phyloP scores from a whole-genome alignment of 2,113 vertebrate species.

The Forbesichthys agassizii region DNA sequence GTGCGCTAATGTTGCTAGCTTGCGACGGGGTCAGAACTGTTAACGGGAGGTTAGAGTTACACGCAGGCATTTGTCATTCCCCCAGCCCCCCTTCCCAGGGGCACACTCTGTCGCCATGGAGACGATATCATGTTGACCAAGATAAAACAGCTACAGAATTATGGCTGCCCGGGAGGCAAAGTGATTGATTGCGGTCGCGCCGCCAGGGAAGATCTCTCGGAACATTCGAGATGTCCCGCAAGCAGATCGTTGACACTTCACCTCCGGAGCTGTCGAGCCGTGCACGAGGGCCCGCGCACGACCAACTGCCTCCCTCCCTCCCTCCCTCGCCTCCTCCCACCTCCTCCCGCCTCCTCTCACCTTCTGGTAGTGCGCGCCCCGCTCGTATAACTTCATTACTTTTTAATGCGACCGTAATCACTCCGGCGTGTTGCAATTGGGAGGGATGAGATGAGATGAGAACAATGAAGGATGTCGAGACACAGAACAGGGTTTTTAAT shows the following conservation, averaged over 20 bases:
- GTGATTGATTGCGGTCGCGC: conserved; percentile 48
- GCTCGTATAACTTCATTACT: conserved; percentile 80
- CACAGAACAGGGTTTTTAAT: conserved; percentile 74
- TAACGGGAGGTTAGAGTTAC: conserved; percentile 42
- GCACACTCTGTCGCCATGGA: conserved; percentile 56
- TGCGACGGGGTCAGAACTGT: conserved; percentile 30
- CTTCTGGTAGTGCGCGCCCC: conserved; percentile 54
- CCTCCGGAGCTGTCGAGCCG: conserved; percentile 42
- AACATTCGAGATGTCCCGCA: conserved; percentile 27
- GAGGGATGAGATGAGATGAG: conserved; percentile 60
- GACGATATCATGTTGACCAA: conserved; percentile 53
- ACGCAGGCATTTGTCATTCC: conserved; percentile 31
- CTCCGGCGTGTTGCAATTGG: conserved; percentile 73
- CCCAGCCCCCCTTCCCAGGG: conserved; percentile 7
- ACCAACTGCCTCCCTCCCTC: not conserved
- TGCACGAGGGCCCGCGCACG: no score
- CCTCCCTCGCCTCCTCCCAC: not conserved
- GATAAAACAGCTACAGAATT: conserved; percentile 52
- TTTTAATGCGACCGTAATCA: conserved; percentile 81
- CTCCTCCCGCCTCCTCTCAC: conserved; percentile 13
- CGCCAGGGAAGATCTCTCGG: conserved; percentile 32
- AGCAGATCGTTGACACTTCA: conserved; percentile 60
- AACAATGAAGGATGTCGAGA: conserved; percentile 75
- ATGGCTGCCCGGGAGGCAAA: conserved; percentile 44
- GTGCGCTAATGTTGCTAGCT: not conserved